These are phyloP conservation scores for Cosmorhoe ocellata DNA, from an alignment of 2,888 invertebrate genomes.

Conservation along the genomic window DNA sequence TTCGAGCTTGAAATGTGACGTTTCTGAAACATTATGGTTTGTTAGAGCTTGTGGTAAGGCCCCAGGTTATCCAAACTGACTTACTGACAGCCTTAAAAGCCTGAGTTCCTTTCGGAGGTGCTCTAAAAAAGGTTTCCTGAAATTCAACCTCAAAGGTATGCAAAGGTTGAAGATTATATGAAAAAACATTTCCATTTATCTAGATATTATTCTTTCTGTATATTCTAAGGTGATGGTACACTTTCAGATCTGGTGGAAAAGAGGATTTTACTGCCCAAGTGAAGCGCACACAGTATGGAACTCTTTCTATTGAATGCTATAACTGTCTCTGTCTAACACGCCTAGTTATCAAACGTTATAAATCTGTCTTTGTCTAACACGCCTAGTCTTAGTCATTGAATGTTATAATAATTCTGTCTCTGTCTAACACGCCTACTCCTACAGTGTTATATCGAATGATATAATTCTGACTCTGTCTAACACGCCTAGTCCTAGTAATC, in stretches of 20 bases:
- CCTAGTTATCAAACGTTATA: background rate
- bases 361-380: conserved; percentile 5
- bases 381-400: conserved; percentile 5
- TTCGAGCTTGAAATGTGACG: too few species aligned
- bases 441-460: too few species aligned
- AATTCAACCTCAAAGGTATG: too few species aligned
- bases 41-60: too few species aligned
- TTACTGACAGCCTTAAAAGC: too few species aligned
- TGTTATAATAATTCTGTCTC: conserved; percentile 6
- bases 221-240: conserved; percentile 40
- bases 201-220: background rate
- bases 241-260: conserved; percentile 73
- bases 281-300: conserved; percentile 79
- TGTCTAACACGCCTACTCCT: background rate
- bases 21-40: too few species aligned
- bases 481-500: background rate
- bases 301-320: conserved; percentile 17
- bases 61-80: too few species aligned
- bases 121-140: too few species aligned
- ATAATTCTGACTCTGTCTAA: conserved; percentile 4
- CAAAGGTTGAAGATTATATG: too few species aligned
- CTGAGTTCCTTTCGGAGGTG: too few species aligned
- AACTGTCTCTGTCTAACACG: conserved; percentile 15
- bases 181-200: too few species aligned
- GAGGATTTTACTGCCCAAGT: conserved; percentile 79